Evolutionary conservation across 2,888 invertebrate genomes (phyloP).

Genomic region (Micropterix aruncella): DNA sequence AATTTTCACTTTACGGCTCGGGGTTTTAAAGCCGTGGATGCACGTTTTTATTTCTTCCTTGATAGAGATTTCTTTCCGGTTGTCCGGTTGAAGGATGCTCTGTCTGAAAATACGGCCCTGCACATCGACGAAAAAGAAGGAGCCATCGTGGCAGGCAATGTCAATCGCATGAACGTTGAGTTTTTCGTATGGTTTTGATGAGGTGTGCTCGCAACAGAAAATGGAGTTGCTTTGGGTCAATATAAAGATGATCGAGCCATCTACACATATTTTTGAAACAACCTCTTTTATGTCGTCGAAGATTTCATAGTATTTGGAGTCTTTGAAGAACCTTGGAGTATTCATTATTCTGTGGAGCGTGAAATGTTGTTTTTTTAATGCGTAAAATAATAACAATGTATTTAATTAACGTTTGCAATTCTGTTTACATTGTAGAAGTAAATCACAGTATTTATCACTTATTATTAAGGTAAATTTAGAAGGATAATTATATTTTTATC

Average conservation of each 20-base stretch:
- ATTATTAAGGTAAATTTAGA: too few species aligned
- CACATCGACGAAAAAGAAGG: conserved; percentile 45
- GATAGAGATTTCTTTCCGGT: conserved; percentile 44
- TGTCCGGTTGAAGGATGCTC: conserved; percentile 34
- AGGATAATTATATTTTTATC: too few species aligned
- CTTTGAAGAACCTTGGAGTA: neutral
- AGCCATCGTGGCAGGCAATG: conserved; percentile 44
- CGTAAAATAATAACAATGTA: too few species aligned
- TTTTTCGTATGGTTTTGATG: neutral
- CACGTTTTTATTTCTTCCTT: conserved; percentile 51
- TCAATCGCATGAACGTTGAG: conserved; percentile 30
- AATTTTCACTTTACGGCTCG: conserved; percentile 45
- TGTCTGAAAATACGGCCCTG: conserved; percentile 46
- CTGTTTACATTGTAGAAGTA: too few species aligned
- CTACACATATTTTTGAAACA: neutral
- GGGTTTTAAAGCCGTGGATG: conserved; percentile 49
- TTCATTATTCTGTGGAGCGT: too few species aligned
- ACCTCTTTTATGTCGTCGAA: neutral
- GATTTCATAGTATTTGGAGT: neutral
- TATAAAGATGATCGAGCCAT: neutral
- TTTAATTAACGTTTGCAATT: too few species aligned
- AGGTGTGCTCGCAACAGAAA: neutral
- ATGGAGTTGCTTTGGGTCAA: neutral
- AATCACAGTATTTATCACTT: too few species aligned
- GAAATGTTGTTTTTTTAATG: too few species aligned